A percentile compares a stretch with the other conserved stretches of the same genome.
These are phyloP conservation scores for Prionace glauca DNA, from an alignment of 2,797 vertebrate species.

Conservation along the genomic window DNA sequence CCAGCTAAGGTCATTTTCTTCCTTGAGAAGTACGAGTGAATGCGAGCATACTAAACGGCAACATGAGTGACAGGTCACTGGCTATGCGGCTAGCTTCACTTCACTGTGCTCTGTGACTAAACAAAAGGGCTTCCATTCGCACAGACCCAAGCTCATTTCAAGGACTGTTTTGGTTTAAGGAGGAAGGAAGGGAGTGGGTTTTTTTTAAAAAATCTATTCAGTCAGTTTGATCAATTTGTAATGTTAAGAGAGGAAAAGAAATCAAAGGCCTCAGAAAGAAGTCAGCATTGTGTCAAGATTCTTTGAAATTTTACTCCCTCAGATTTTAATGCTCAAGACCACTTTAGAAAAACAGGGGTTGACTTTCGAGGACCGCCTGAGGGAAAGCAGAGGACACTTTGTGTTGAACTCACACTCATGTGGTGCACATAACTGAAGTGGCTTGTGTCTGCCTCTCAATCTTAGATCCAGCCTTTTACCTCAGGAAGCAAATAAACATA, in stretches of 20 bases:
- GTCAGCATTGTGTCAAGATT: slow-evolving; percentile 53
- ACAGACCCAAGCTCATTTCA: slow-evolving; percentile 11
- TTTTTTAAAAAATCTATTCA: slow-evolving; percentile 8
- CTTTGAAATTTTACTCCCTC: slow-evolving; percentile 55
- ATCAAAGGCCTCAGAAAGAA: slow-evolving; percentile 56
- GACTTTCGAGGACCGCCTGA: slow-evolving; percentile 63
- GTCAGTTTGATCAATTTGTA: slow-evolving; percentile 35
- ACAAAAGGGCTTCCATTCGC: slow-evolving; percentile 19
- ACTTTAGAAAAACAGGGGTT: slow-evolving; percentile 56
- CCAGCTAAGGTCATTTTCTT: neutral
- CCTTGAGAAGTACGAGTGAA: neutral
- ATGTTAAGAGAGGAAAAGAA: slow-evolving; percentile 51
- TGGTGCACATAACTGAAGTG: slow-evolving; percentile 53
- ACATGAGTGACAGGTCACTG: slow-evolving; percentile 3
- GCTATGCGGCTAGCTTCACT: neutral
- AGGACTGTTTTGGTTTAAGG: slow-evolving; percentile 31
- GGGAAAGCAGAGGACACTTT: slow-evolving; percentile 49
- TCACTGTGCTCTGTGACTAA: neutral
- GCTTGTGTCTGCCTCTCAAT: slow-evolving; percentile 52
- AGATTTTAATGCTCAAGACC: slow-evolving; percentile 48
- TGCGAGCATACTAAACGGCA: neutral
- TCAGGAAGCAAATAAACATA: slow-evolving; percentile 59
- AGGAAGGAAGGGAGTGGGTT: slow-evolving; percentile 30
- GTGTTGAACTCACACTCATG: slow-evolving; percentile 20
- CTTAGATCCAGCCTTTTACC: slow-evolving; percentile 49